Base-by-base conservation (phyloP, 2,888 invertebrate genomes). In the Eristalis tenax region DNA sequence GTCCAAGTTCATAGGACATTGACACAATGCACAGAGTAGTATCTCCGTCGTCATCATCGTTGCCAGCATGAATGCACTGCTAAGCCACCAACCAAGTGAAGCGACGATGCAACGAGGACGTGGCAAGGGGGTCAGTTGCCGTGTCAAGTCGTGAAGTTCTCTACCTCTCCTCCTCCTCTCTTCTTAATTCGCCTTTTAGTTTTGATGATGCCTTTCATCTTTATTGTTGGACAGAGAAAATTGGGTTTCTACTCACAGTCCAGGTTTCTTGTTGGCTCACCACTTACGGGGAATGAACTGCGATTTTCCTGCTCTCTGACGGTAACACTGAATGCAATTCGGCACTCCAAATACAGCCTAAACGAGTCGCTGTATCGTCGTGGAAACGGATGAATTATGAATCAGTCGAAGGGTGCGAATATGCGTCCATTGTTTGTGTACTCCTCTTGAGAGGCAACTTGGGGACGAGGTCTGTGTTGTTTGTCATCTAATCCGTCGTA, bases 1-100 rank as follows among this genome's bases (percentile, higher is more conserved):
- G 70, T 83, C 78, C 83, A 86, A 86, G 86, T 86, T 86, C 86
- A 86, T 82, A 79, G 83, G 83, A 86, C 86, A 78, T 75, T 83
- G 83, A 71, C 83, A 78, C 83, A 83, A 75, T 86, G 85, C 82
- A 81, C 68, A 74, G 50, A 66, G 43, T 77, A 66, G 57, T 77
- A 56, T 28, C 22, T 78, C 26, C 70, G 50, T 69, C 68, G 59
- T 80, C 68, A 28, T 70, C 66, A 68, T 78, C 40, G 18, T 68
- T 56, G 64, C 65, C 75, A 65, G 38, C 66, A n/a, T 71, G 79
- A 69, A 79, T 80, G 66, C 28, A 28, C n/a, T 50, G 18, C 50
- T 50, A 18, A 50, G 0, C 18, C 50, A 18, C 18, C 50, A 18
- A 73, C 71, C 70, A 64, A 61, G 65, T 40, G 57, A 61, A 10